Percentiles rank a stretch among this genome's conserved stretches.
These are phyloP conservation scores for Oriolus oriolus DNA, from an alignment of 2,113 vertebrate genomes.

Conservation along the genomic window DNA sequence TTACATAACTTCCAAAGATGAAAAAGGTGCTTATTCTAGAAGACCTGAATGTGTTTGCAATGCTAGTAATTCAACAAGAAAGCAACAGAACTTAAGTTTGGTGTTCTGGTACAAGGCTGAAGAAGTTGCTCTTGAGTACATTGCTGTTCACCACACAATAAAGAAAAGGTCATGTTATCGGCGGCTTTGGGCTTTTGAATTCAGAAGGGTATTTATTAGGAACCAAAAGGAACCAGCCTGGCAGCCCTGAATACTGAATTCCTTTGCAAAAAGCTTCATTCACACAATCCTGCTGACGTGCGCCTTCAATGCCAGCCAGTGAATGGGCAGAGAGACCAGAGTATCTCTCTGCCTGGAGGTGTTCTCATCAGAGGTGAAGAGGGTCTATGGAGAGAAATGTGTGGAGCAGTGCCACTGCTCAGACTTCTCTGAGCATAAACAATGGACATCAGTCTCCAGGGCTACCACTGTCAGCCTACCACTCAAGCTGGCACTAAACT, in stretches of 20 bases:
- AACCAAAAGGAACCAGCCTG: not conserved
- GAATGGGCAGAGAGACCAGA: not conserved
- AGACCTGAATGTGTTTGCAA: not conserved
- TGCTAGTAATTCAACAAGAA: not conserved
- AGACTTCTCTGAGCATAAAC: not conserved
- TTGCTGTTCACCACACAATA: not conserved
- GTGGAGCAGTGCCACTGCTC: not conserved
- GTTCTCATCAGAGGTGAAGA: not conserved
- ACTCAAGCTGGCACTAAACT: not conserved
- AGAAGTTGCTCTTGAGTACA: not conserved
- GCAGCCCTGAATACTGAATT: not conserved
- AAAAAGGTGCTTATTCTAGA: not conserved
- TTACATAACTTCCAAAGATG: not conserved
- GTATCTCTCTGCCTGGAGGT: not conserved
- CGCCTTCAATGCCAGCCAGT: not conserved
- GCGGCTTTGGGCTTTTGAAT: not conserved
- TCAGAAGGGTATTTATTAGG: not conserved
- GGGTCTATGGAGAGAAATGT: not conserved
- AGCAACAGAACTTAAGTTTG: not conserved
- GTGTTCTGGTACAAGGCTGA: not conserved
- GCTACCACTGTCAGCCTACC: not conserved
- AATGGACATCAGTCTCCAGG: not conserved
- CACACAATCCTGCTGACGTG: fast-evolving
- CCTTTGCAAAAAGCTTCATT: not conserved
- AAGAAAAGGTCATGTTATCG: not conserved